A percentile compares a stretch with the other conserved stretches of the same genome.
phyloP scores from a whole-genome alignment of 2,797 vertebrate genomes.

The Sebastolobus alascanus region DNA sequence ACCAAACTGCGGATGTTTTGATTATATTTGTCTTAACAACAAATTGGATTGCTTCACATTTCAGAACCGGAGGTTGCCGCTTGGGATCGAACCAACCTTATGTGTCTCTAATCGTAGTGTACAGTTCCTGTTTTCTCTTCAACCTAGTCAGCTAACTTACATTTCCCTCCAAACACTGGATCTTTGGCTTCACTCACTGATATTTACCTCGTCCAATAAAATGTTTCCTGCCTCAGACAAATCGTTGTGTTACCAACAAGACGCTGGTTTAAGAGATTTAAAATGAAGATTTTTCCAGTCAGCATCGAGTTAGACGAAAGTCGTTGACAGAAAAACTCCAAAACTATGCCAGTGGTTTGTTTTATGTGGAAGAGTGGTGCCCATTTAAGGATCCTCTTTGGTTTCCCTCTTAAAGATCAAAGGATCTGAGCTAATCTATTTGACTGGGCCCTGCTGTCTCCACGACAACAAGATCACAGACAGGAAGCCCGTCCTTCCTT shows the following conservation, averaged over 20 bases:
- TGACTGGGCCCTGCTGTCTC: conserved; percentile 69
- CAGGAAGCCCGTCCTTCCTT: conserved; percentile 77
- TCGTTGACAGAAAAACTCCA: conserved; percentile 58
- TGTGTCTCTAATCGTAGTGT: background rate
- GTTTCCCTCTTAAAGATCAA: conserved; percentile 78
- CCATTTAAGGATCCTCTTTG: conserved; percentile 76
- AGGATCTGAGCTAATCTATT: conserved; percentile 70
- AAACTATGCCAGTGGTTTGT: conserved; percentile 71
- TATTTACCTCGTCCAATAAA: conserved; percentile 20
- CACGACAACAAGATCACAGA: conserved; percentile 79
- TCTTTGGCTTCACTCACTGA: conserved; percentile 8
- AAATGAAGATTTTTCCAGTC: conserved; percentile 46
- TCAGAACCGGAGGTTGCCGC: too few species aligned
- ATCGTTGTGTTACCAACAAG: conserved; percentile 32
- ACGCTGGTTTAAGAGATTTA: conserved; percentile 38
- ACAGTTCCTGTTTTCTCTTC: background rate
- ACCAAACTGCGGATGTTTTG: background rate
- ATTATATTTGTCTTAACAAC: background rate
- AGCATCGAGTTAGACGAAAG: conserved; percentile 47
- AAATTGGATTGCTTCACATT: too few species aligned
- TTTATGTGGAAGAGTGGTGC: conserved; percentile 73
- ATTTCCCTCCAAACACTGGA: background rate
- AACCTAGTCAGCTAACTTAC: background rate
- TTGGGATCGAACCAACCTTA: background rate
- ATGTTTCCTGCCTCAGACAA: conserved; percentile 47